Evolutionary conservation across 30 jellyfish, hydroid and myxozoan species (phyloP).

Genomic region (Sanderia malayensis): DNA sequence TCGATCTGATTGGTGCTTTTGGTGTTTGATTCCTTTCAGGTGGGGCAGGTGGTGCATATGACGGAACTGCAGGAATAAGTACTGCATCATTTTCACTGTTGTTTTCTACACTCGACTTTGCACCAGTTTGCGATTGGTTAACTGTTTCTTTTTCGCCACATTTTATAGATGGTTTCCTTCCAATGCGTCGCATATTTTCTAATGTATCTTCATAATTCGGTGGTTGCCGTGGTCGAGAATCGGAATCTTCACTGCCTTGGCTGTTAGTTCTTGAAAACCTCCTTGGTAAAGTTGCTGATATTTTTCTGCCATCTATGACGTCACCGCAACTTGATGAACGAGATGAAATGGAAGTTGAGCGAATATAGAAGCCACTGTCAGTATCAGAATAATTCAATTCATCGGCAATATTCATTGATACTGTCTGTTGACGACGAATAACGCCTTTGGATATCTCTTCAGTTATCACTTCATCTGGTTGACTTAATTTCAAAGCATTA

Average conservation of each 20-base stretch:
- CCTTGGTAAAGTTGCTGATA: constrained; percentile 49
- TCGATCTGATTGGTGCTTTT: constrained; percentile 36
- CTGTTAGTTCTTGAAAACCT: constrained; percentile 42
- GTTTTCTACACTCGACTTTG: neutral
- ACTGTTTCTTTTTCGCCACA: constrained; percentile 21
- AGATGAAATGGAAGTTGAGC: constrained; percentile 36
- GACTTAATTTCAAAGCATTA: constrained; percentile 67
- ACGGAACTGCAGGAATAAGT: constrained; percentile 57
- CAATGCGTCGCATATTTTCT: constrained; percentile 74
- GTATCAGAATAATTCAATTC: constrained; percentile 23
- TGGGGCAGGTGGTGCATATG: constrained; percentile 79
- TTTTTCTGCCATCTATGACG: neutral
- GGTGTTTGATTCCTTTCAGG: constrained; percentile 25
- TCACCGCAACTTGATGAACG: constrained; percentile 10
- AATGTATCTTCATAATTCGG: constrained; percentile 82
- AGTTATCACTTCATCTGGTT: constrained; percentile 41
- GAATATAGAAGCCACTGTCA: constrained; percentile 14
- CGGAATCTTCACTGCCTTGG: constrained; percentile 36
- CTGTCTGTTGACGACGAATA: constrained; percentile 46
- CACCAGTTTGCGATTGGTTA: neutral
- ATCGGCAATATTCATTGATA: constrained; percentile 35
- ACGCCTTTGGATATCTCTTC: constrained; percentile 72
- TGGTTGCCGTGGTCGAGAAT: constrained; percentile 56
- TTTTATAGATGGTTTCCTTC: constrained; percentile 45
- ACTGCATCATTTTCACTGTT: constrained; percentile 14